Evolutionary conservation across 2,797 vertebrate genomes (phyloP).

Genomic region (Channa striata): DNA sequence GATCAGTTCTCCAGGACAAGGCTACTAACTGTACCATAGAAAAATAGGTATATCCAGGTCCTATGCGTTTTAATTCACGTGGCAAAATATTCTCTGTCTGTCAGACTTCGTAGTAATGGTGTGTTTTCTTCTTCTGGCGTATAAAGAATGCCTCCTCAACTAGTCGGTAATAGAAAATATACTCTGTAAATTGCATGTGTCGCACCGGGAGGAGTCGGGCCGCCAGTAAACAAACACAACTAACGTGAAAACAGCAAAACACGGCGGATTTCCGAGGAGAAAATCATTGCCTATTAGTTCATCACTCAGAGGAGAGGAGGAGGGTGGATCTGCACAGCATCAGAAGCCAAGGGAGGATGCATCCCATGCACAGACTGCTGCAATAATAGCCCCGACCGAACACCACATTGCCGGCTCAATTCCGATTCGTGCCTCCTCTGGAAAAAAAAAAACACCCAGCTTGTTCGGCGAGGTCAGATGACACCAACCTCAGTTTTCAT

Average conservation of each 20-base stretch:
- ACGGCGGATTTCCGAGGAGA: slow-evolving; percentile 89
- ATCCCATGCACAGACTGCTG: slow-evolving; percentile 92
- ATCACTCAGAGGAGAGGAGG: slow-evolving; percentile 89
- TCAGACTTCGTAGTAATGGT: slow-evolving; percentile 89
- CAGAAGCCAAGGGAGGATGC: slow-evolving; percentile 93
- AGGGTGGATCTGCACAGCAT: slow-evolving; percentile 97
- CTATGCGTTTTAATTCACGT: slow-evolving; percentile 92
- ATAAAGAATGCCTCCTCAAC: slow-evolving; percentile 88
- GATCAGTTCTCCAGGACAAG: slow-evolving; percentile 96
- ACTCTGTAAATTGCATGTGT: slow-evolving; percentile 92
- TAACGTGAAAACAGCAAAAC: slow-evolving; percentile 89
- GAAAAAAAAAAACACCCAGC: too few relatives aligned
- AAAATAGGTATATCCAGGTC: slow-evolving; percentile 92
- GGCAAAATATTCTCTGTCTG: slow-evolving; percentile 86
- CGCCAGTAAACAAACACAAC: slow-evolving; percentile 90
- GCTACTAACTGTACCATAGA: slow-evolving; percentile 96
- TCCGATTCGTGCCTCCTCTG: slow-evolving; percentile 78
- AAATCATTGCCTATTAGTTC: slow-evolving; percentile 94
- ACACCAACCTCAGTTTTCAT: slow-evolving; percentile 80
- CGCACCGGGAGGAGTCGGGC: slow-evolving; percentile 89
- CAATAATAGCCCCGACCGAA: slow-evolving; percentile 89
- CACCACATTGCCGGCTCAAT: slow-evolving; percentile 85
- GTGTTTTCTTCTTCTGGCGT: slow-evolving; percentile 86
- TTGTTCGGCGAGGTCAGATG: slow-evolving; percentile 83
- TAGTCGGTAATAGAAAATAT: slow-evolving; percentile 85